A percentile compares a stretch with the other conserved stretches of the same genome.
Evolutionary conservation across 2,888 invertebrate genomes (phyloP).

Genomic region (Malthinus seriepunctatus): DNA sequence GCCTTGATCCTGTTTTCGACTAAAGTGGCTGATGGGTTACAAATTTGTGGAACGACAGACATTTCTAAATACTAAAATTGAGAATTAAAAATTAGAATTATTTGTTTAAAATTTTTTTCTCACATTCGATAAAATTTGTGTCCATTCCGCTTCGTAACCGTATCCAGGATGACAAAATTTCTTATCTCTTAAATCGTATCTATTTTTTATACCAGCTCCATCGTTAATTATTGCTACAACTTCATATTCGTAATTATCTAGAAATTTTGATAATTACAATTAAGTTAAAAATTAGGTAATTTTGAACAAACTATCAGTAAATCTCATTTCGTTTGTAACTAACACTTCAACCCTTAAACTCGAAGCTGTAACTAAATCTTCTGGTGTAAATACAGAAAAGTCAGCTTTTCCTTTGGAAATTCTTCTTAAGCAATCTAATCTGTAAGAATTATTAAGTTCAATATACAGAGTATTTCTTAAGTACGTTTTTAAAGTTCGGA

Average conservation of each 20-base stretch:
- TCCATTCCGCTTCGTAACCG: constrained; percentile 73
- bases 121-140: constrained; percentile 74
- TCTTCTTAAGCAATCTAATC: constrained; percentile 78
- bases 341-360: constrained; percentile 70
- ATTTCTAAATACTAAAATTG: constrained; percentile 71
- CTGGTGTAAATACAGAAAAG: constrained; percentile 81
- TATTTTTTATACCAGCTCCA: constrained; percentile 61
- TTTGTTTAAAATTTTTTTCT: constrained; percentile 40
- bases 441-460: constrained; percentile 45
- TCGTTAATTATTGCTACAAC: constrained; percentile 69
- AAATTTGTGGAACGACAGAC: constrained; percentile 69
- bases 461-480: too few species aligned
- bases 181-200: constrained; percentile 67
- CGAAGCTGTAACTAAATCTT: constrained; percentile 77
- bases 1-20: constrained; percentile 77
- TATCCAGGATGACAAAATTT: constrained; percentile 84
- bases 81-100: not conserved
- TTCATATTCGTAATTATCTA: constrained; percentile 62
- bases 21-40: constrained; percentile 69
- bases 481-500: too few species aligned
- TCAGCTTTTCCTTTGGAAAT: constrained; percentile 80
- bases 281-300: not conserved
- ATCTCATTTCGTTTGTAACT: constrained; percentile 70
- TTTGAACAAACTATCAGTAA: constrained; percentile 52
- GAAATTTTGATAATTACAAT: constrained; percentile 19